Evolutionary conservation across 2,888 invertebrate genomes (phyloP), one percentile per base, ranked within the genome.

Genomic region (Acanthopleura granulata): DNA sequence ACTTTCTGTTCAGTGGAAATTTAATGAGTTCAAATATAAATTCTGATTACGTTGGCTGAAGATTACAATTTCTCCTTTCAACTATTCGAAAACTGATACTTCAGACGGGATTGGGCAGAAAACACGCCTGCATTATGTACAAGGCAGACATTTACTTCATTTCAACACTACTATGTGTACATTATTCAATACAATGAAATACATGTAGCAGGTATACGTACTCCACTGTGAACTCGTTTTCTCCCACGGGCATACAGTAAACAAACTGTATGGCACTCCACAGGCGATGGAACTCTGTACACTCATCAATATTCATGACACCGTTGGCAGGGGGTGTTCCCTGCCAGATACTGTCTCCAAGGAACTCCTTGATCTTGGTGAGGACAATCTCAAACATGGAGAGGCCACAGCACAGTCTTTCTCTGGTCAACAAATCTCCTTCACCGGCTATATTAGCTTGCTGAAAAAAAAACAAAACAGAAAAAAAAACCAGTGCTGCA

Each of bases 241-340:
- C 97, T 6, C 96, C 96, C 30, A 97, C 97, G 0, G 99, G 98
- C 86, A 98, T 97, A 90, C 98, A 98, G 91, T 98, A 98, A 73
- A 98, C 95, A 92, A 99, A 99, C 90, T 99, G 99, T 50, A 99
- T 92, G 0, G 98, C 99, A 0, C 98, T 98, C 99, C 99, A 99
- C 70, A 99, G 91, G 16, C 91, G 81, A 91, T 99, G 98, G 91
- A 99, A 99, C 92, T 99, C 99, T 0, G 95, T 95, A 88, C 98
- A 98, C 91, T 98, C 98, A 90, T 98, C 98, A 0, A 98, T 94
- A 90, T 97, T 96, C 92, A 97, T 96, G 22, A 98, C 97, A 76
- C 97, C 96, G 91, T 98, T 98, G 72, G 94, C 93, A 49, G 97
- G 95, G 0, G 87, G 82, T 57, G 94, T 94, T 15, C 96, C 96